Conservation (phyloP, 1,140 invertebrate species). For the Drosophila bocqueti region DNA sequence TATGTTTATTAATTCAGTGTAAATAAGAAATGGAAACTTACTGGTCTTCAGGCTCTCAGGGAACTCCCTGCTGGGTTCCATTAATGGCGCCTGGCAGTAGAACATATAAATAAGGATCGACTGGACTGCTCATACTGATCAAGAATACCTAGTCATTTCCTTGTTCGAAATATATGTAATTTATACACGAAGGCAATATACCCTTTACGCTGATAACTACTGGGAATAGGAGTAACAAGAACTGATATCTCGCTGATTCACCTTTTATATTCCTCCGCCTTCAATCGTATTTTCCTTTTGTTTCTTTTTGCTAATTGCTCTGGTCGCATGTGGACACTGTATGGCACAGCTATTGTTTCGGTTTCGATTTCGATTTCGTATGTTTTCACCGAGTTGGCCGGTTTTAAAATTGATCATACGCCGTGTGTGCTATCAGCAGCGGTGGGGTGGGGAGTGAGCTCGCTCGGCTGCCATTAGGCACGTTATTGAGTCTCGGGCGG, state of each 20-base stretch:
- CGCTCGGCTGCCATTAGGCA: constrained; percentile 61
- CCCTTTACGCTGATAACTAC: constrained; percentile 5
- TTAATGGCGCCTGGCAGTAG: too few relatives aligned
- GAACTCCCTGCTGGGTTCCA: too few relatives aligned
- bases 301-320: constrained; percentile 32
- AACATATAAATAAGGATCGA: not conserved
- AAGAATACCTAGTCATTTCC: not conserved
- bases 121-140: not conserved
- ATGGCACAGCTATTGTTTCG: constrained; percentile 49
- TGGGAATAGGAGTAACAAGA: constrained; percentile 10
- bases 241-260: constrained; percentile 71
- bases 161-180: not conserved
- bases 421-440: constrained; percentile 57
- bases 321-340: constrained; percentile 40
- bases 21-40: too few relatives aligned
- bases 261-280: constrained; percentile 37
- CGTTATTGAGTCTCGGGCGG: constrained; percentile 66
- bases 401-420: constrained; percentile 46
- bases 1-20: too few relatives aligned
- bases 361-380: constrained; percentile 43
- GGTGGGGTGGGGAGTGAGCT: constrained; percentile 20
- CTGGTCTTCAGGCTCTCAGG: not conserved
- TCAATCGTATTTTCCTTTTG: constrained; percentile 4
- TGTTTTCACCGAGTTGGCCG: constrained; percentile 22
- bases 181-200: constrained; percentile 2